Evolutionary conservation across 2,797 vertebrate genomes (phyloP).

Genomic region (Gephyroberyx darwinii): DNA sequence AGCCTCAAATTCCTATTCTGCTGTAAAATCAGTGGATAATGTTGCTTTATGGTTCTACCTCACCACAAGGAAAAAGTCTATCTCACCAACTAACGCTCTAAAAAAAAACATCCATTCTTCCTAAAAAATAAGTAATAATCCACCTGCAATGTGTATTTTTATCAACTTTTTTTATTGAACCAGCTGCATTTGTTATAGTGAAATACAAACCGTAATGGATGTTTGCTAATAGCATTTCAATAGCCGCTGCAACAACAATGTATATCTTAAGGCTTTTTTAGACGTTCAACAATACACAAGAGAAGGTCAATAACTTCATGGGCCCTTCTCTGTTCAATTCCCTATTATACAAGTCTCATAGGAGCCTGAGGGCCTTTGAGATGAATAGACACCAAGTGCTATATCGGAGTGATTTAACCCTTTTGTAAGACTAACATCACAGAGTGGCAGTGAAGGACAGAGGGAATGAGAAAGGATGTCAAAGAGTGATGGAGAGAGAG

Average conservation of each 20-base stretch:
- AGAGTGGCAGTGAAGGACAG: not conserved
- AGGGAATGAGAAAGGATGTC: slow-evolving; percentile 14
- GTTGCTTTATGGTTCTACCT: slow-evolving; percentile 20
- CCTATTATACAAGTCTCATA: slow-evolving; percentile 21
- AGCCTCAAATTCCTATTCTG: slow-evolving; percentile 57
- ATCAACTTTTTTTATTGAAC: not conserved
- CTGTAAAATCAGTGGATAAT: slow-evolving; percentile 40
- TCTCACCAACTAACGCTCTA: slow-evolving; percentile 5
- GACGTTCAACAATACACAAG: slow-evolving; percentile 11
- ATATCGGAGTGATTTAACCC: slow-evolving; percentile 53
- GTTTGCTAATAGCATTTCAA: slow-evolving; percentile 5
- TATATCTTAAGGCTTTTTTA: slow-evolving; percentile 15
- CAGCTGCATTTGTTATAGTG: not conserved
- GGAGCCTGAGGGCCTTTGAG: slow-evolving; percentile 24
- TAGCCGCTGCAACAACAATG: not conserved
- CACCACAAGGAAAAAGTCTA: slow-evolving; percentile 9
- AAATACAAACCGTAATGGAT: not conserved
- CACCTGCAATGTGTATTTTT: not conserved
- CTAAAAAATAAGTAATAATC: not conserved
- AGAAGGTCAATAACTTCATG: slow-evolving; percentile 13
- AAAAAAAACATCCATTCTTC: not conserved
- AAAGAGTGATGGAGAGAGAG: slow-evolving; percentile 31
- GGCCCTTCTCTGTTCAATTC: slow-evolving; percentile 15
- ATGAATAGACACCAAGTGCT: slow-evolving; percentile 33
- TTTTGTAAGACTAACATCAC: slow-evolving; percentile 41